A percentile compares a stretch with the other conserved stretches of the same genome.
These are phyloP conservation scores for Eurystomus glaucurus DNA, from an alignment of 2,797 vertebrate genomes.

Conservation along the genomic window DNA sequence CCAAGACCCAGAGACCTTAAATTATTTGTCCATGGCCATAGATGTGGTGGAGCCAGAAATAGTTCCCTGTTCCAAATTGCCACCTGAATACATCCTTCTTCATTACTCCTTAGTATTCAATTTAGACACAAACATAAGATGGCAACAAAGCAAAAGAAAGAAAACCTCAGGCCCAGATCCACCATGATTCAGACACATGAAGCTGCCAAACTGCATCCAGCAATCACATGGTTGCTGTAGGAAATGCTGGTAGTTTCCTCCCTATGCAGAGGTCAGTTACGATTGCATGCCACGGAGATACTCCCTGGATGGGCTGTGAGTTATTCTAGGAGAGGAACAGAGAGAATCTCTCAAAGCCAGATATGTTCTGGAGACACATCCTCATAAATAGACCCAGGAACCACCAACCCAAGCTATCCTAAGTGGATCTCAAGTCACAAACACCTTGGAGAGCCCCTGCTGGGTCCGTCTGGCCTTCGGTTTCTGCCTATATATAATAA, in stretches of 20 bases:
- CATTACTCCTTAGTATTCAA: neutral
- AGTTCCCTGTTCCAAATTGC: neutral
- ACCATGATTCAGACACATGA: neutral
- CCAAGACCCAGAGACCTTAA: neutral
- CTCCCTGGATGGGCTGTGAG: neutral
- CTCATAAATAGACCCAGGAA: neutral
- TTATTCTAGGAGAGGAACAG: neutral
- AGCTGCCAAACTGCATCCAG: neutral
- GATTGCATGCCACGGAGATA: accelerated
- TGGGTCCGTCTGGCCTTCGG: neutral
- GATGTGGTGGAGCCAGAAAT: neutral
- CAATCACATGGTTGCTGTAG: neutral
- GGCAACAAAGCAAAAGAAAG: neutral
- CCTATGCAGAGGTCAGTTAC: neutral
- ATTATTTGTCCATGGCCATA: neutral
- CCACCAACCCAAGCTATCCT: neutral
- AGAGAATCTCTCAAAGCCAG: neutral
- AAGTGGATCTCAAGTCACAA: neutral
- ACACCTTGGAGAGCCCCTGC: accelerated
- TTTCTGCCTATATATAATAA: neutral
- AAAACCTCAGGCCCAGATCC: neutral
- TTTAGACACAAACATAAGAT: neutral
- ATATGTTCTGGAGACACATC: neutral
- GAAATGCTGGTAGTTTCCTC: neutral
- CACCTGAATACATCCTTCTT: neutral